Evolutionary conservation across 2,797 vertebrate species (phyloP), one percentile per base, ranked within the genome.

Genomic region (Artibeus jamaicensis): DNA sequence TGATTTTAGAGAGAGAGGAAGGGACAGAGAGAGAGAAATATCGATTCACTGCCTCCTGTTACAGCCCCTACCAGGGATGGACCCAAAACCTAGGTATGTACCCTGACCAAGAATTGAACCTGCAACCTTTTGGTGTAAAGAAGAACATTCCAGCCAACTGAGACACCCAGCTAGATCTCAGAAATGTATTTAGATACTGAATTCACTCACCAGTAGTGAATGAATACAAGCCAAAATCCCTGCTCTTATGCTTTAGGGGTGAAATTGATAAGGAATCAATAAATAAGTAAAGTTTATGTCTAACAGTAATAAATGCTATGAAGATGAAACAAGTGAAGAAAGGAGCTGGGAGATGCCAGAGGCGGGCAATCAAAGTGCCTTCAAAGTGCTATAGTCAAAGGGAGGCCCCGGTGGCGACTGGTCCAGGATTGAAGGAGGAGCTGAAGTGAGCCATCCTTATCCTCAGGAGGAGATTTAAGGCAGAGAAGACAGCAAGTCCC

Each of bases 341-440:
- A 68, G 9, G 5, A 34, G 15, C 14, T 32, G 62, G 65, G 9
- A 55, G 9, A 24, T 8, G 4, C 18, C 8, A 29, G n/a, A 9
- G 6, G 2, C 22, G 2, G 29, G 1, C 4, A 18, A 16, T 12
- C 44, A 26, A 8, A 55, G 15, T 14, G 1, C 6, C 71, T 21
- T 90, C 46, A 85, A 67, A 81, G 16, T 39, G 42, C 34, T 14
- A 42, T 24, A 22, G 4, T 50, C 26, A 50, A 2, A 4, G 22
- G 0, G 24, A 42, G 24, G 5, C 24, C 6, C 32, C 18, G 1
- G 4, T 37, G 9, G 5, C 39, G 53, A 39, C 70, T 62, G 24
- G 89, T 10, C 1, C 2, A 55, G 48, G 11, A 68, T 1, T 76
- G 0, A 59, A 57, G 44, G 26, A n/a, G 29, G 8, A 65, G 29